Evolutionary conservation across 1,140 invertebrate genomes (phyloP), one percentile per base, ranked within the genome.

Genomic region (Calycopis cecrops): DNA sequence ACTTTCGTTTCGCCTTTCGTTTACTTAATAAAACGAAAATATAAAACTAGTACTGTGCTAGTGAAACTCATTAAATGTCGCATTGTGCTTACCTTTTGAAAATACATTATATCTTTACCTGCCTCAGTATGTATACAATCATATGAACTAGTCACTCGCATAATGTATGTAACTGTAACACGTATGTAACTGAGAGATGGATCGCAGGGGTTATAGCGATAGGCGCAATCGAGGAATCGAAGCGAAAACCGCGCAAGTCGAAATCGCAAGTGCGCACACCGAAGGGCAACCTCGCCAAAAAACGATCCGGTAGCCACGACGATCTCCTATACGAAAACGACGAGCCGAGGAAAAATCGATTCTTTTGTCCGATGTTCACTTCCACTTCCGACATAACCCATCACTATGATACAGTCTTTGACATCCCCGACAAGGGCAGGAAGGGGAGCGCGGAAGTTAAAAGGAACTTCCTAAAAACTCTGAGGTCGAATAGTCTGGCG

Each of bases 391-490:
- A 71, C 47, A 17, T 71, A 3, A 67, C 68, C 9, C 60, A 70
- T 52, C 74, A 79, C 53, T 82, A 82, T 65, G 80, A 74, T 52
- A 72, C 82, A 3, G 79, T 83, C 16, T 84, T 78, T 69, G 76
- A 73, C 54, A 47, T 62, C 3, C 65, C 60, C 57, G 57, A 55
- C 14, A 51, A 64, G 47, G 16, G 57, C 1, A 52, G 76, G 35
- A 69, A 75, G 59, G 65, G 62, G 51, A 65, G 65, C 17, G 66
- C 57, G 0, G 77, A 74, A n/a, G 55, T 69, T 8, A 82, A 87
- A 55, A 50, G 63, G 12, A 77, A 62, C 52, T 67, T 85, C 40
- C 65, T 83, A 4, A 79, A 79, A 47, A 79, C 59, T 33, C 62
- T 85, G 14, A 65, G 76, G 10, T 83, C 82, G 0, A 76, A 81